phyloP scores from a whole-genome alignment of 2,888 invertebrate species.

The Dermolepida albohirtum region DNA sequence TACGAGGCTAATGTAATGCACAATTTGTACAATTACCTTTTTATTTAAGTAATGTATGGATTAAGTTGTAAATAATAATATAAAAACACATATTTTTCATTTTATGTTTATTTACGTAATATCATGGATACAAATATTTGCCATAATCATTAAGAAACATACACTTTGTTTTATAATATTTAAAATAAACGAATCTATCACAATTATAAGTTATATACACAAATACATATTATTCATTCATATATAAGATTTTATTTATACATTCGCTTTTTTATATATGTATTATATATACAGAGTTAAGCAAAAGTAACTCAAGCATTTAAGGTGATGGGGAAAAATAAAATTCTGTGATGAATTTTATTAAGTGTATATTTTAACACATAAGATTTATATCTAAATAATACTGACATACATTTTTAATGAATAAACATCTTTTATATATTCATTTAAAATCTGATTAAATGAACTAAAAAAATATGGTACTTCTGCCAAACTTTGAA shows the following conservation, averaged over 20 bases:
- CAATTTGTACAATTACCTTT: too few species aligned
- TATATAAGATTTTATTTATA: not conserved
- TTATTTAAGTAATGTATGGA: too few species aligned
- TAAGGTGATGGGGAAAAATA: not conserved
- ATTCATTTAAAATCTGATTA: constrained; percentile 17
- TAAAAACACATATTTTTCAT: constrained; percentile 12
- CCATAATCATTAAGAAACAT: constrained; percentile 58
- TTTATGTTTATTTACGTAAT: constrained; percentile 43
- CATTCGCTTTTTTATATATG: too few species aligned
- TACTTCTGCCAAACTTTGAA: constrained; percentile 30
- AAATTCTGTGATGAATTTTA: constrained; percentile 1
- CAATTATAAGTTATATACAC: constrained; percentile 48
- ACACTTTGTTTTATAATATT: constrained; percentile 54
- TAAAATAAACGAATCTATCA: constrained; percentile 59
- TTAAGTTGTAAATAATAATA: too few species aligned
- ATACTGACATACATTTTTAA: too few species aligned
- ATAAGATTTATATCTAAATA: too few species aligned
- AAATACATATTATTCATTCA: constrained; percentile 12
- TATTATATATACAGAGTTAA: constrained; percentile 33
- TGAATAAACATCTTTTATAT: constrained; percentile 6
- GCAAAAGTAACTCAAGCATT: constrained; percentile 21
- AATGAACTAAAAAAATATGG: constrained; percentile 1
- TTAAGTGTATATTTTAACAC: not conserved
- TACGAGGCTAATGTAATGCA: too few species aligned
- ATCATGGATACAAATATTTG: constrained; percentile 54